Conservation (phyloP, 1,140 invertebrate species). For the Eurytemora carolleeae region DNA sequence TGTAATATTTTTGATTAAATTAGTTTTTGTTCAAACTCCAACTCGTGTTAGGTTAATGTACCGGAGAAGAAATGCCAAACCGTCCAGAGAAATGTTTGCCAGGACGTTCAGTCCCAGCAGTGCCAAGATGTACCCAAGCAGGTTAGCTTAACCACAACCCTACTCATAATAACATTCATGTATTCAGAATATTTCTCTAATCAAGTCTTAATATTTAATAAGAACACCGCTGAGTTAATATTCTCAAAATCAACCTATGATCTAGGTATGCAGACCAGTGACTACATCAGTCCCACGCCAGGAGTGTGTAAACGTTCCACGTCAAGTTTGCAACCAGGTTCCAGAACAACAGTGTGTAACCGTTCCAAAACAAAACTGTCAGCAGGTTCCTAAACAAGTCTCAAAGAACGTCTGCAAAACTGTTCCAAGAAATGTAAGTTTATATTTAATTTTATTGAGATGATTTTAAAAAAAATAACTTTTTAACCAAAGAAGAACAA, state of each 20-base stretch:
- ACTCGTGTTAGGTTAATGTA: background rate
- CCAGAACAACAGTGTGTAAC: conserved; percentile 1
- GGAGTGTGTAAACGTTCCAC: conserved; percentile 9
- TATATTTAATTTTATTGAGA: background rate
- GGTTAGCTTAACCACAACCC: too few species aligned
- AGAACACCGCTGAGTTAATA: too few species aligned
- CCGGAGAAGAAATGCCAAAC: conserved; percentile 5
- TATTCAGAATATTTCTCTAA: too few species aligned
- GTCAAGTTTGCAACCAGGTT: conserved; percentile 4
- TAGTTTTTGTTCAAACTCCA: background rate
- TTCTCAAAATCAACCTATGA: too few species aligned
- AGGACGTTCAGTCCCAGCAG: conserved; percentile 1
- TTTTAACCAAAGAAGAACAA: background rate
- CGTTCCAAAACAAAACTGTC: conserved; percentile 9
- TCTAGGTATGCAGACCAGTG: background rate
- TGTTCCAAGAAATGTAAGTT: conserved; percentile 7
- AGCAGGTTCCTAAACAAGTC: conserved; percentile 7
- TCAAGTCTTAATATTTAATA: too few species aligned
- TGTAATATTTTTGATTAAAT: background rate
- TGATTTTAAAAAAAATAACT: conserved; percentile 3
- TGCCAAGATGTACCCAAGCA: conserved; percentile 11
- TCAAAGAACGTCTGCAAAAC: conserved; percentile 3
- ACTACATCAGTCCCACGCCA: conserved; percentile 1
- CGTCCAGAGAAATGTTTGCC: conserved; percentile 7
- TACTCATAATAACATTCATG: too few species aligned